These are phyloP conservation scores for Larimichthys polyactis DNA, from an alignment of 2,113 vertebrate genomes.

Conservation along the genomic window DNA sequence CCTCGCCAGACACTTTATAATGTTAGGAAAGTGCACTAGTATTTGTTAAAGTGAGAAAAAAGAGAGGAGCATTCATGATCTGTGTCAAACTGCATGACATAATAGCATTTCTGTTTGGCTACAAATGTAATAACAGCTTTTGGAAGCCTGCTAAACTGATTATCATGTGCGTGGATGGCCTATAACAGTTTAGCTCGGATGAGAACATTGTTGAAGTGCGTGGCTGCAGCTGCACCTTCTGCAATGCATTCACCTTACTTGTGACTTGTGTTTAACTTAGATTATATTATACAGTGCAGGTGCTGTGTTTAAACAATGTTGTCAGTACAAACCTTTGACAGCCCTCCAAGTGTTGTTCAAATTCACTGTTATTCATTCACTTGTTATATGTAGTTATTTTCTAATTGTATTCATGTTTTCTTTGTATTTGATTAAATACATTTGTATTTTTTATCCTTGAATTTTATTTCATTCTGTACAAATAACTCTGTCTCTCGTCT, in stretches of 20 bases:
- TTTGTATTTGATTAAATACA: neutral
- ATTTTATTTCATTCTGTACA: too few relatives aligned
- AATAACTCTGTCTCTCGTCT: too few relatives aligned
- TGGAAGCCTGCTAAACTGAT: neutral
- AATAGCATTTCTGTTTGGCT: neutral
- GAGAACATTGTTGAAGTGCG: neutral
- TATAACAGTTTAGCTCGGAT: neutral
- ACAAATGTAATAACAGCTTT: neutral
- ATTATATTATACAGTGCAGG: too few relatives aligned
- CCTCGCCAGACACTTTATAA: neutral
- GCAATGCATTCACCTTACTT: neutral
- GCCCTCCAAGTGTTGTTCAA: too few relatives aligned
- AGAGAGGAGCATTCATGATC: neutral
- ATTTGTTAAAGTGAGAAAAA: too few relatives aligned
- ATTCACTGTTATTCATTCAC: too few relatives aligned
- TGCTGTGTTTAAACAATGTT: too few relatives aligned
- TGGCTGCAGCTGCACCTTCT: neutral
- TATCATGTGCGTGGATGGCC: neutral
- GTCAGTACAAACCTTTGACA: too few relatives aligned
- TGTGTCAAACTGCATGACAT: neutral
- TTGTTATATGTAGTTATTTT: neutral
- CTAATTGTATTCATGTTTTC: neutral
- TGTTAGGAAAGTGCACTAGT: neutral
- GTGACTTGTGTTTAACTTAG: neutral
- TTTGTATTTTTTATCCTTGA: neutral